Evolutionary conservation across 1,140 invertebrate species (phyloP).

Genomic region (Heliconius congener): DNA sequence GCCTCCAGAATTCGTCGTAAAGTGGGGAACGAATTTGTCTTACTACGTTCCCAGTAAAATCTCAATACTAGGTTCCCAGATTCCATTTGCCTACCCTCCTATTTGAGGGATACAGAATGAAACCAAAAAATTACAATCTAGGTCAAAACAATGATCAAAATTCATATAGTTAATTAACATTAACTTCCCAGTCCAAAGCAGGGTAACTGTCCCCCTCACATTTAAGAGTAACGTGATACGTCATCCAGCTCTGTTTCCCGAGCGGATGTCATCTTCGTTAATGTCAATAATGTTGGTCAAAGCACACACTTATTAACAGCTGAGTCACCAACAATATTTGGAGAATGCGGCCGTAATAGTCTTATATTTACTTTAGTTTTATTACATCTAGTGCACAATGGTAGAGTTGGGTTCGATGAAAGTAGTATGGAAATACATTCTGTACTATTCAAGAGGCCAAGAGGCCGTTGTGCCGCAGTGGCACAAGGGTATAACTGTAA

Average conservation of each 20-base stretch:
- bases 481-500: too few relatives aligned
- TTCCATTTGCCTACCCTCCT: too few relatives aligned
- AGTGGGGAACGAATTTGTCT: too few relatives aligned
- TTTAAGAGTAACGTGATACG: constrained; percentile 69
- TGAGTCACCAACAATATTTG: constrained; percentile 54
- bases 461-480: too few relatives aligned
- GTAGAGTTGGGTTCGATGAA: neutral
- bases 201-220: constrained; percentile 72
- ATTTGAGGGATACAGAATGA: too few relatives aligned
- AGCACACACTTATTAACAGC: constrained; percentile 69
- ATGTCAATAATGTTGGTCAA: constrained; percentile 74
- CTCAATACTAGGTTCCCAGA: too few relatives aligned
- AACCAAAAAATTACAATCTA: too few relatives aligned
- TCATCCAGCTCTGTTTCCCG: constrained; percentile 59
- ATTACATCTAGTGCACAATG: neutral
- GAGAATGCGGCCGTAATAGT: constrained; percentile 1
- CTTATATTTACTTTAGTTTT: neutral
- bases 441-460: too few relatives aligned
- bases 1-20: too few relatives aligned
- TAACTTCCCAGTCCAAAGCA: constrained; percentile 55
- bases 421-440: neutral
- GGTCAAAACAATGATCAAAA: neutral
- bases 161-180: constrained; percentile 49
- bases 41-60: too few relatives aligned
- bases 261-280: constrained; percentile 71